A percentile compares a stretch with the other conserved stretches of the same genome.
These are phyloP conservation scores for Polydrusus pterygomalis DNA, from an alignment of 2,888 invertebrate species.

Conservation along the genomic window DNA sequence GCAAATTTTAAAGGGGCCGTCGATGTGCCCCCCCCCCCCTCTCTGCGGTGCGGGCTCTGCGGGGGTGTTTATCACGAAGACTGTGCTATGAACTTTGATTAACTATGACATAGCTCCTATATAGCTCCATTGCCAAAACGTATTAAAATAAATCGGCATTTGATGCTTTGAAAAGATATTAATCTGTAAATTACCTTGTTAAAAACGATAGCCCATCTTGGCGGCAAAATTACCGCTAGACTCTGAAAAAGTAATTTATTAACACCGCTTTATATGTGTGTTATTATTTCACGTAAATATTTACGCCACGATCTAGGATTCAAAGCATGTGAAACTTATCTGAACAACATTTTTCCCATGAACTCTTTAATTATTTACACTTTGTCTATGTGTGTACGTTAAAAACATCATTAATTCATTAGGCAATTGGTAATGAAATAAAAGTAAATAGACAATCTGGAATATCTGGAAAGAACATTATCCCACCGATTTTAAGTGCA, in stretches of 20 bases:
- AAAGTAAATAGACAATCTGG: slow-evolving; percentile 35
- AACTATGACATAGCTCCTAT: no score
- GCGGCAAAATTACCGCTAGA: slow-evolving; percentile 21
- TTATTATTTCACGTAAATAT: slow-evolving; percentile 51
- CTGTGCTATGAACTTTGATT: no score
- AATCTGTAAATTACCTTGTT: no score
- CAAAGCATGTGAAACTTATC: slow-evolving; percentile 42
- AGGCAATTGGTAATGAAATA: slow-evolving; percentile 32
- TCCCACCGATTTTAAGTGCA: slow-evolving; percentile 10
- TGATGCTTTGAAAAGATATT: no score
- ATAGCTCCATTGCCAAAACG: no score
- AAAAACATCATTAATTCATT: slow-evolving; percentile 41
- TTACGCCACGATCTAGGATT: slow-evolving; percentile 40
- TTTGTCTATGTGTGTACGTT: slow-evolving; percentile 47
- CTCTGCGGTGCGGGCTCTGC: no score
- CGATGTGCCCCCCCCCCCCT: no score
- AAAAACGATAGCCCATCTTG: background rate
- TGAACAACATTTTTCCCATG: slow-evolving; percentile 49
- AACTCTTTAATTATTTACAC: slow-evolving; percentile 47
- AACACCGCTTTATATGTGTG: slow-evolving; percentile 42
- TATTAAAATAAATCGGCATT: no score
- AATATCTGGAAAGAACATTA: slow-evolving; percentile 17
- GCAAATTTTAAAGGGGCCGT: no score
- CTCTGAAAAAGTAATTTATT: slow-evolving; percentile 42
- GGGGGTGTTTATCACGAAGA: no score